Conservation (phyloP, 2,113 vertebrate genomes). For the Saccopteryx leptura region DNA sequence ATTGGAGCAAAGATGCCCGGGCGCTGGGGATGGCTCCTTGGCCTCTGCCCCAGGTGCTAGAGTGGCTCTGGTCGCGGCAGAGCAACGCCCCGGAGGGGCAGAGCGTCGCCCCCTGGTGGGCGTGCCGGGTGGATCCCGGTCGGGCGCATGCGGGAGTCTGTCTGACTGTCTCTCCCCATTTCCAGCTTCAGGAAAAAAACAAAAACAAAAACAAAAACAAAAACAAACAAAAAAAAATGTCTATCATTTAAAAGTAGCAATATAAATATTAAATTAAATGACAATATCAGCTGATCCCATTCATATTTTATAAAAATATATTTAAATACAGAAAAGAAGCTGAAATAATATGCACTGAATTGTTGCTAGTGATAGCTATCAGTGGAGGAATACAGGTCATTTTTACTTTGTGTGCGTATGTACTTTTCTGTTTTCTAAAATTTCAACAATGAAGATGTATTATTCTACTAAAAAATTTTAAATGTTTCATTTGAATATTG, state of each 20-base stretch:
- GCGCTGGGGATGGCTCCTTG: no score
- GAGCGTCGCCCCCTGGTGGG: no score
- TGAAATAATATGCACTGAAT: constrained; percentile 8
- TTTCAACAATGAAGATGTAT: not conserved
- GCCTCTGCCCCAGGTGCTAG: no score
- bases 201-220: no score
- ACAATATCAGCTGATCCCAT: not conserved
- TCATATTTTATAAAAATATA: constrained; percentile 45
- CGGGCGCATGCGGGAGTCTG: no score
- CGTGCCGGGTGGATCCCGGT: no score
- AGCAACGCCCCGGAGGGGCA: no score
- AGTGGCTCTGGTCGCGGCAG: no score
- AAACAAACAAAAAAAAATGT: no score
- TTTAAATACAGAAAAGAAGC: not conserved
- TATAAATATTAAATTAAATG: constrained; percentile 1
- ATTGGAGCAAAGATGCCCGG: no score
- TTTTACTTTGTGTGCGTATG: not conserved
- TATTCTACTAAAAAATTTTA: not conserved
- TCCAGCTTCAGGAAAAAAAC: no score
- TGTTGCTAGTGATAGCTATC: not conserved
- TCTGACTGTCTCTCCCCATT: no score
- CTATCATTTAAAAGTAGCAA: constrained; percentile 3
- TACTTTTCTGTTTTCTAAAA: constrained; percentile 16
- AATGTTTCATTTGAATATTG: constrained; percentile 16
- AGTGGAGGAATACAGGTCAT: not conserved